Conservation (phyloP, 2,888 invertebrate species). For the Cacoxenus indagator region DNA sequence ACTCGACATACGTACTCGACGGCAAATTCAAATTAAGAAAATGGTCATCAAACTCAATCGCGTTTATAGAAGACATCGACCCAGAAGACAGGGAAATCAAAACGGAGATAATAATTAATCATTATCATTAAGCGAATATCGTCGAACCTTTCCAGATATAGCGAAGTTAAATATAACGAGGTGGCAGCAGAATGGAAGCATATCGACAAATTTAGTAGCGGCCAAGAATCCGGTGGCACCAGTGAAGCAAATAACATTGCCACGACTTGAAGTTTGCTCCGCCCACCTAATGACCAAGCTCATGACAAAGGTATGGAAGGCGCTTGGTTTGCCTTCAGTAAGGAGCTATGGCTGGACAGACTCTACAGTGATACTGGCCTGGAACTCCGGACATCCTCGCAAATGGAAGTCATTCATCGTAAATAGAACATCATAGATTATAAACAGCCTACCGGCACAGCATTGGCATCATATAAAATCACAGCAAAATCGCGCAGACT, state of each 20-base stretch:
- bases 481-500: no score
- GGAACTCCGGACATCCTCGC: slow-evolving; percentile 29
- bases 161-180: slow-evolving; percentile 7
- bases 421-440: slow-evolving; percentile 27
- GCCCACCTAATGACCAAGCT: not conserved
- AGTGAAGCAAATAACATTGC: slow-evolving; percentile 1
- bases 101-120: slow-evolving; percentile 2
- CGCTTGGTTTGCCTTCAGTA: not conserved
- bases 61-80: not conserved
- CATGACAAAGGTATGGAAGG: not conserved
- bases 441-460: slow-evolving; percentile 9
- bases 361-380: slow-evolving; percentile 20
- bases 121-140: slow-evolving; percentile 16
- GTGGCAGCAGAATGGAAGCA: slow-evolving; percentile 1
- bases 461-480: slow-evolving; percentile 30
- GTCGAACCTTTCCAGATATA: not conserved
- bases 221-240: slow-evolving; percentile 5
- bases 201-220: not conserved
- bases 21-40: slow-evolving; percentile 7
- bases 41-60: slow-evolving; percentile 20
- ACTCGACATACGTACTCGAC: not conserved
- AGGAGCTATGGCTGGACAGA: no score
- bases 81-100: slow-evolving; percentile 11
- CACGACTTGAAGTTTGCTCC: slow-evolving; percentile 8
- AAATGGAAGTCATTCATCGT: slow-evolving; percentile 23